Evolutionary conservation across 2,888 invertebrate genomes (phyloP).

Genomic region (Cosmia pyralina): DNA sequence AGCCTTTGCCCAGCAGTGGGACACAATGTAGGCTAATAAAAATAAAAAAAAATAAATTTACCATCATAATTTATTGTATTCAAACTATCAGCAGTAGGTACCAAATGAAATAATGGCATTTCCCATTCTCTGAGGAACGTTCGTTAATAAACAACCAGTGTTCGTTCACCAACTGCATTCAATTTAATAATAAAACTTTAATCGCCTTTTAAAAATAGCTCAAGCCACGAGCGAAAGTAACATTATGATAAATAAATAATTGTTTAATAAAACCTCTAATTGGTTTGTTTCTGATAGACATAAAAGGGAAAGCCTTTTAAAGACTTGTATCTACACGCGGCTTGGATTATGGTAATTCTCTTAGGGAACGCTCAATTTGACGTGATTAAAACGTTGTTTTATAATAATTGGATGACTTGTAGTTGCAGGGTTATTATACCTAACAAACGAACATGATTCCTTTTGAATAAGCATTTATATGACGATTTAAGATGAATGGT

Average conservation of each 20-base stretch:
- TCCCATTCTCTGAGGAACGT: background rate
- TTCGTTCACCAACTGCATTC: background rate
- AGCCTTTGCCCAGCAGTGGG: too few species aligned
- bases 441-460: background rate
- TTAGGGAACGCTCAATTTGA: background rate
- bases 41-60: too few species aligned
- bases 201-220: background rate
- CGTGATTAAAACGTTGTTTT: background rate
- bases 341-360: conserved; percentile 7
- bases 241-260: conserved; percentile 22
- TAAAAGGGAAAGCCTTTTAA: conserved; percentile 31
- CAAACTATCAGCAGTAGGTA: too few species aligned
- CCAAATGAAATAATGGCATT: background rate
- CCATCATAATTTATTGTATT: too few species aligned
- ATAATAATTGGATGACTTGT: background rate
- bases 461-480: background rate
- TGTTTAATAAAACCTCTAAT: conserved; percentile 12
- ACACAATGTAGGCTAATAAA: too few species aligned
- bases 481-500: too few species aligned
- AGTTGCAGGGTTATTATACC: background rate
- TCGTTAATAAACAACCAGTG: background rate
- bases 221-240: conserved; percentile 12
- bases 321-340: background rate
- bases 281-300: conserved; percentile 2
- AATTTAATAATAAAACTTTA: background rate